A percentile compares a stretch with the other conserved stretches of the same genome.
Conservation (phyloP, 2,888 invertebrate genomes). For the Tiliacea citrago region DNA sequence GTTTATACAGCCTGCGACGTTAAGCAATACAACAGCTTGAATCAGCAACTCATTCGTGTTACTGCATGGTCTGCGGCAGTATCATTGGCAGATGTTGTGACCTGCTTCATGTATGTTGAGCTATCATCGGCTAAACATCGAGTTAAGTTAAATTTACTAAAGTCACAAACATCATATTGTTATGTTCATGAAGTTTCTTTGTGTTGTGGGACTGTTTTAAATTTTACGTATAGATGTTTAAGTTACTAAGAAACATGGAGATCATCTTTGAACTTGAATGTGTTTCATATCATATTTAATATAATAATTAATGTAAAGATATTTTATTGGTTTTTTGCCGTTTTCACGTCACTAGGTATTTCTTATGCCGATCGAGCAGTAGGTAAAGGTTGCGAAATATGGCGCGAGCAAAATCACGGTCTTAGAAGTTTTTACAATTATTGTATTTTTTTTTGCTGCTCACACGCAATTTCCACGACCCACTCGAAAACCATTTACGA, state of each 20-base stretch:
- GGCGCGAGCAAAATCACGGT: constrained; percentile 4
- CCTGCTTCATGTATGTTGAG: background rate
- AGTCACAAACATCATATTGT: background rate
- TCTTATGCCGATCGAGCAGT: constrained; percentile 6
- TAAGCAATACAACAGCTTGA: background rate
- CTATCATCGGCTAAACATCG: background rate
- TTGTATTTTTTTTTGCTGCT: constrained; percentile 11
- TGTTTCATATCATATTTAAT: constrained; percentile 28
- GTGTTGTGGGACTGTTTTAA: too few relatives aligned
- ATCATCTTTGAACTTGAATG: constrained; percentile 6
- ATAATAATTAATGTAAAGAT: constrained; percentile 19
- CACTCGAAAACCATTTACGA: constrained; percentile 59
- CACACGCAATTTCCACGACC: constrained; percentile 20
- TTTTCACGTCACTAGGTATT: background rate
- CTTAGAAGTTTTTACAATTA: background rate
- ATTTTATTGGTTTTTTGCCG: background rate
- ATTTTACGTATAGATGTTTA: background rate
- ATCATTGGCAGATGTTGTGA: background rate
- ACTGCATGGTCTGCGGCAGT: background rate
- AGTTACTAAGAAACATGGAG: too few relatives aligned
- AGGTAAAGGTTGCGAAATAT: constrained; percentile 18
- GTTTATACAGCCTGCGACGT: background rate
- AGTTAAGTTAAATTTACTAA: background rate
- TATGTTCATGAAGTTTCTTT: background rate
- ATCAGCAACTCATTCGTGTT: background rate